Percentiles rank a stretch among this genome's conserved stretches.
Evolutionary conservation across 2,888 invertebrate genomes (phyloP).

Genomic region (Eupithecia inturbata): DNA sequence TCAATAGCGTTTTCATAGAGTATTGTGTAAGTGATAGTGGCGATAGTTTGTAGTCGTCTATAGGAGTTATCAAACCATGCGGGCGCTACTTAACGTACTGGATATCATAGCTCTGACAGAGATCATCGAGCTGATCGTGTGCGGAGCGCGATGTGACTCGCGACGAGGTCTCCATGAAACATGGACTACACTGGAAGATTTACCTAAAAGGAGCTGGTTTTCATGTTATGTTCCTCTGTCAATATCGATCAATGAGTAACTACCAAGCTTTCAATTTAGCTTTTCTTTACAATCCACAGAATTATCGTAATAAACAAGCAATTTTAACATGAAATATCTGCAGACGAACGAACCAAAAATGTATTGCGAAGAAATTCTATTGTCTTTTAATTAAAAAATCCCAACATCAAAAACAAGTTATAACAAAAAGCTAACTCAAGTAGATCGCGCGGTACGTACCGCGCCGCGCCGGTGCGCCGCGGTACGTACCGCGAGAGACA

Average conservation of each 20-base stretch:
- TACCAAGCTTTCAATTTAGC: conserved; percentile 46
- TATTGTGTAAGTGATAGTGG: too few species aligned
- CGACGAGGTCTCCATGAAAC: conserved; percentile 29
- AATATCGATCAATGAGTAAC: conserved; percentile 13
- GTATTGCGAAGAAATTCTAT: conserved; percentile 28
- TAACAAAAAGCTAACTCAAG: conserved; percentile 42
- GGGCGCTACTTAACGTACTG: neutral
- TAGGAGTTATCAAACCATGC: too few species aligned
- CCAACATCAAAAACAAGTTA: conserved; percentile 39
- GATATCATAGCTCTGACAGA: too few species aligned
- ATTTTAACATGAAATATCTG: neutral
- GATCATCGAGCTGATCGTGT: too few species aligned
- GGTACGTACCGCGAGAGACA: conserved; percentile 46
- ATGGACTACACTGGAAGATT: too few species aligned
- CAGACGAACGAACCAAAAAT: conserved; percentile 21
- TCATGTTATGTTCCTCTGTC: neutral
- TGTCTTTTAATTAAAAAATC: conserved; percentile 36
- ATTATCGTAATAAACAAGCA: conserved; percentile 40
- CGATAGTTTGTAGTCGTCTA: too few species aligned
- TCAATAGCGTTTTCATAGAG: too few species aligned
- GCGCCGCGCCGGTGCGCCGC: too few species aligned
- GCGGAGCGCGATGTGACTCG: conserved; percentile 59
- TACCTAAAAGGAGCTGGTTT: too few species aligned
- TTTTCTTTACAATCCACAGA: too few species aligned
- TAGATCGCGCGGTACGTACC: conserved; percentile 47